A percentile compares a stretch with the other conserved stretches of the same genome.
These are phyloP conservation scores for Pteronotus mesoamericanus DNA, from an alignment of 2,797 vertebrate genomes.

Conservation along the genomic window DNA sequence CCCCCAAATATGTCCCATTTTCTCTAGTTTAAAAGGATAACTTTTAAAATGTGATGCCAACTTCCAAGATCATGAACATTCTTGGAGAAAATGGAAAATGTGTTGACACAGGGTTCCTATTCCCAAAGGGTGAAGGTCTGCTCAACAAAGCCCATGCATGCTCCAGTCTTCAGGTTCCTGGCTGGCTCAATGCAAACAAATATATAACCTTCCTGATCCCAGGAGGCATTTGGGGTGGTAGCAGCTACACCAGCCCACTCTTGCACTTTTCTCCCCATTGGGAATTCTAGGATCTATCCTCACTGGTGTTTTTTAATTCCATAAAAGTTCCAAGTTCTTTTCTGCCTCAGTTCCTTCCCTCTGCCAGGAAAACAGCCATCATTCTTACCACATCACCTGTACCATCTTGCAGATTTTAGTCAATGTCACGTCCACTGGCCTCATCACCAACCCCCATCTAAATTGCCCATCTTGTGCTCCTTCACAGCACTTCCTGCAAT, in stretches of 20 bases:
- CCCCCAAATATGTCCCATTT: too few species aligned
- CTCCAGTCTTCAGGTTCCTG: background rate
- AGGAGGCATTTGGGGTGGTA: background rate
- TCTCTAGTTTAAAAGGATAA: background rate
- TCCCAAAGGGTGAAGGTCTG: background rate
- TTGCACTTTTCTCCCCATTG: background rate
- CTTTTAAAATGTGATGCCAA: background rate
- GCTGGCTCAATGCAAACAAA: background rate
- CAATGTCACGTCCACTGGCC: background rate
- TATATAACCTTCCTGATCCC: background rate
- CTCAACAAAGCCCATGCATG: fast-evolving
- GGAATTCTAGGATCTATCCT: background rate
- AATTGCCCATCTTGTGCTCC: background rate
- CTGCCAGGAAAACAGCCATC: background rate
- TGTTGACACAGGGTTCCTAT: background rate
- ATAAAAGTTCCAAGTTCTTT: background rate
- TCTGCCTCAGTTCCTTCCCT: background rate
- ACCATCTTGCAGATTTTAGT: background rate
- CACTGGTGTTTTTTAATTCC: too few species aligned
- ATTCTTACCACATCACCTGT: background rate
- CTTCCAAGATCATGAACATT: background rate
- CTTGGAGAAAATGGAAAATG: background rate
- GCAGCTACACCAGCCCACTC: background rate
- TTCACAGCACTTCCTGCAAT: background rate
- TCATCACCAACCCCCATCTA: background rate